phyloP scores from a whole-genome alignment of 2,113 vertebrate genomes.

The Morphnarchus princeps region DNA sequence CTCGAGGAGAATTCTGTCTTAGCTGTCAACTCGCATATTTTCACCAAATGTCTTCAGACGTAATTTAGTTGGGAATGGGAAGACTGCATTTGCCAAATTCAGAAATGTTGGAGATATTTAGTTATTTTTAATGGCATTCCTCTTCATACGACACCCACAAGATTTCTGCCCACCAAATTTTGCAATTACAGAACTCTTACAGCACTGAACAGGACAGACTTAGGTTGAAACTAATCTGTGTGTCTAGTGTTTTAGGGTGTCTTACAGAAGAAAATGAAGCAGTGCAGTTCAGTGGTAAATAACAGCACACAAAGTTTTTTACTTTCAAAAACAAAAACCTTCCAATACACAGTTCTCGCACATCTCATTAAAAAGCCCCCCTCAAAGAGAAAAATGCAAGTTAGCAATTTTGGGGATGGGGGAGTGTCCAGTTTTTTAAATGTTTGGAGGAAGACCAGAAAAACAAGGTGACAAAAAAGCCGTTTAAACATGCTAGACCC shows the following conservation, averaged over 20 bases:
- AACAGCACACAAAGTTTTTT: background rate
- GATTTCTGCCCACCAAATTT: background rate
- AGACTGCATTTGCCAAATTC: background rate
- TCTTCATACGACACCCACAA: background rate
- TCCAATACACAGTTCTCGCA: background rate
- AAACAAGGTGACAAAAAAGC: background rate
- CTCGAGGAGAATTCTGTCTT: background rate
- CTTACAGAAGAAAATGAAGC: background rate
- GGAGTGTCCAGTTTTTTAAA: background rate
- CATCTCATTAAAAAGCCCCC: background rate
- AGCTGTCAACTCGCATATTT: background rate
- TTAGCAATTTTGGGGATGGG: background rate
- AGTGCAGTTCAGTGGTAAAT: background rate
- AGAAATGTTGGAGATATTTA: constrained; percentile 8
- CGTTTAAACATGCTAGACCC: background rate
- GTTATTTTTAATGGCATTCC: background rate
- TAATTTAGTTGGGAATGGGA: background rate
- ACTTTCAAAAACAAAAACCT: background rate
- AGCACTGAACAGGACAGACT: background rate
- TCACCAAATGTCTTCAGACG: background rate
- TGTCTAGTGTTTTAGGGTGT: background rate
- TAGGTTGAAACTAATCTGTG: background rate
- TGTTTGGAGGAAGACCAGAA: background rate
- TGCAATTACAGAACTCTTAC: background rate
- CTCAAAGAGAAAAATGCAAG: background rate